Conservation (phyloP, 2,888 invertebrate genomes). For the Agrochola macilenta region DNA sequence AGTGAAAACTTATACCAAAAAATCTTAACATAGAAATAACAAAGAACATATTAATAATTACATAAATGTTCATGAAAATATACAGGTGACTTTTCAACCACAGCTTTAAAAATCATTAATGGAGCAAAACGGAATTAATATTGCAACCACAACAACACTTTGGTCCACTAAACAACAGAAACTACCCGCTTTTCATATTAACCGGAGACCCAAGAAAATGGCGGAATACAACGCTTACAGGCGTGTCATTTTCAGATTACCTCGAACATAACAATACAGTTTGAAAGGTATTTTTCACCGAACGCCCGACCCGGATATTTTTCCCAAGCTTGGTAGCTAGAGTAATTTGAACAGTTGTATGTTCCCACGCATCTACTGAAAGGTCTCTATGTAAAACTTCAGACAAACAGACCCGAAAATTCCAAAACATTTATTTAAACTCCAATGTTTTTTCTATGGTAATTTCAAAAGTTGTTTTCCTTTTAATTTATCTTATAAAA, state of each 20-base stretch:
- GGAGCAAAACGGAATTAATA: neutral
- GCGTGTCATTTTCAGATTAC: constrained; percentile 70
- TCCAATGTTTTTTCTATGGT: constrained; percentile 51
- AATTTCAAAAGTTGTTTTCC: constrained; percentile 28
- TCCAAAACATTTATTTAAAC: constrained; percentile 43
- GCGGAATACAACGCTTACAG: constrained; percentile 59
- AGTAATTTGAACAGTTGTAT: constrained; percentile 85
- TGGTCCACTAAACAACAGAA: constrained; percentile 18
- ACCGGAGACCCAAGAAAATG: constrained; percentile 52
- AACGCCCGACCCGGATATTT: constrained; percentile 73
- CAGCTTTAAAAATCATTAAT: neutral
- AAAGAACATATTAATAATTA: constrained; percentile 9
- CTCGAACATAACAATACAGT: constrained; percentile 65
- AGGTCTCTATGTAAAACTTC: constrained; percentile 70
- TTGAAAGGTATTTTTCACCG: constrained; percentile 80
- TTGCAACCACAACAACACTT: constrained; percentile 2
- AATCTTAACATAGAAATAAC: neutral
- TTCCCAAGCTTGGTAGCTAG: constrained; percentile 72
- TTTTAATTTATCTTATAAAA: constrained; percentile 44
- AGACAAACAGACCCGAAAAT: constrained; percentile 60
- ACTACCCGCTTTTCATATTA: constrained; percentile 48
- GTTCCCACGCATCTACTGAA: constrained; percentile 79
- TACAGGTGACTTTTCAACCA: neutral
- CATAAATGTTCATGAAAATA: neutral
- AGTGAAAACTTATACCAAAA: constrained; percentile 70